Base-by-base conservation (phyloP, 92 coral and sea anemone genomes). In the Desmophyllum pertusum region DNA sequence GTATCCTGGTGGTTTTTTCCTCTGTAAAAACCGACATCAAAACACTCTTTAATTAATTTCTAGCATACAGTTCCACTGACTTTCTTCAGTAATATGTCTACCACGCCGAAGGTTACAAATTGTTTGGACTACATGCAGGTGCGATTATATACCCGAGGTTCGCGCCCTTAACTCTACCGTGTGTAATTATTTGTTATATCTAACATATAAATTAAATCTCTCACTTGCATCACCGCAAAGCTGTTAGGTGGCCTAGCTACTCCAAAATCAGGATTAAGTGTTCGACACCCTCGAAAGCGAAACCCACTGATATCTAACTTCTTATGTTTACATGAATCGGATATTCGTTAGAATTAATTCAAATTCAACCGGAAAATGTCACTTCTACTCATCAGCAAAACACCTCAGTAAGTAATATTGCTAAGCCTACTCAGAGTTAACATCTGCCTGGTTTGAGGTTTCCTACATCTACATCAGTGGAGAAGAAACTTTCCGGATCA, bases 331-430 rank as follows among this genome's bases (percentile, higher is more conserved):
- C 37, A 25, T 35, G 21, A 29, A 25, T 65, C 41, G 70, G 70
- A 65, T 31, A 35, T 15, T 23, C 7, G 35, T 42, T 41, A 9
- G 55, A 72, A 75, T 52, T 76, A 10, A 55, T 77, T 77, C 30
- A 17, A 53, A 36, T 53, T 52, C 52, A 30, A 77, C 81, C 65
- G 70, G 70, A 77, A 77, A 77, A n/a, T 77, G 50, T 76, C 48
- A 55, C 30, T 36, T 76, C 11, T 35, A 33, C 41, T 35, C 21
- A 65, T 65, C 21, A 17, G 31, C 45, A 75, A 52, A 75, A 75
- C 31, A 51, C 46, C n/a, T n/a, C n/a, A n/a, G 15, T 31, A 53
- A 76, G 46, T 52, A 17, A 46, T 52, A 55, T 53, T 76, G 41
- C 46, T 33, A 14, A n/a, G 31, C 35, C 36, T 13, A 38, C 25